Evolutionary conservation across 2,888 invertebrate species (phyloP).

Genomic region (Drosophila eohydei): DNA sequence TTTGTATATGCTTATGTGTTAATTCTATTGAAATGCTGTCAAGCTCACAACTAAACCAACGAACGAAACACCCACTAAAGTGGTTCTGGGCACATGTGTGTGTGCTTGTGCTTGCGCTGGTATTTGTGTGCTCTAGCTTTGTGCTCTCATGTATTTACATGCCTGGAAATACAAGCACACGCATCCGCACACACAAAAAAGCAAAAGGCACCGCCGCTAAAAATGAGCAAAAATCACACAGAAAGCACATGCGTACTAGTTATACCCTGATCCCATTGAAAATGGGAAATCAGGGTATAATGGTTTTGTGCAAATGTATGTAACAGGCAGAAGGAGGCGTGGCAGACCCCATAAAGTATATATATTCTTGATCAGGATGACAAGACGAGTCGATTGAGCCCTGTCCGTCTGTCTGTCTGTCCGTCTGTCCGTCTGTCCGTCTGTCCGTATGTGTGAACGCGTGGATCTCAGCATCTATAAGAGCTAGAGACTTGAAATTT

Average conservation of each 20-base stretch:
- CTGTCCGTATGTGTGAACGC: no score
- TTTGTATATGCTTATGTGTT: conserved; percentile 52
- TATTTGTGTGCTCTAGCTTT: conserved; percentile 19
- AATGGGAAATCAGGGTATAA: no score
- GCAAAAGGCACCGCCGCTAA: conserved; percentile 39
- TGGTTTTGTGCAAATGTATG: no score
- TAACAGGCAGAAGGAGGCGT: no score
- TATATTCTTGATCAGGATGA: no score
- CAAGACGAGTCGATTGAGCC: no score
- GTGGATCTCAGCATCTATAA: no score
- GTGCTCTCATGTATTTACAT: conserved; percentile 61
- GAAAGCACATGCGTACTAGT: conserved; percentile 65
- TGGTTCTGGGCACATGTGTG: conserved; percentile 26
- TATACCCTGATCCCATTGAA: no score
- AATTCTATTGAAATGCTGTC: conserved; percentile 82
- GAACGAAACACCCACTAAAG: conserved; percentile 72
- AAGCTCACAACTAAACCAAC: conserved; percentile 78
- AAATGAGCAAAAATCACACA: conserved; percentile 61
- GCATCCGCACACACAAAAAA: conserved; percentile 20
- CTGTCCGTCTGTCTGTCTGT: no score
- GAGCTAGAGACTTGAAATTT: no score
- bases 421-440: no score
- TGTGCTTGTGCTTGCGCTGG: conserved; percentile 20
- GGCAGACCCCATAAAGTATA: no score
- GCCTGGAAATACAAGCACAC: conserved; percentile 49